These are phyloP conservation scores for Caenorhabditis sp. DNA, from an alignment of 2,888 invertebrate species.

Conservation along the genomic window DNA sequence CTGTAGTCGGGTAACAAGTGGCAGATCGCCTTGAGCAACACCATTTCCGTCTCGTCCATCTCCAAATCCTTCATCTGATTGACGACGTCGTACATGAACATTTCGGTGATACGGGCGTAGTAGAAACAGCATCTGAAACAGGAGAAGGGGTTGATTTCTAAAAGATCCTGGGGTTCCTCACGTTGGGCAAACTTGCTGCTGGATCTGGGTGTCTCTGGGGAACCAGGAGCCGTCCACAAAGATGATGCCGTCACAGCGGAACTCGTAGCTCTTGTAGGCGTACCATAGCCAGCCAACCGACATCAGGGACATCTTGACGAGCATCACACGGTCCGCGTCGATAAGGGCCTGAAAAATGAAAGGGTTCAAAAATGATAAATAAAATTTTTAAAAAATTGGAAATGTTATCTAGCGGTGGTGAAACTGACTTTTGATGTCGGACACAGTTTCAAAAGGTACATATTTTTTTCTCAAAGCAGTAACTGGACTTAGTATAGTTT, in stretches of 20 bases:
- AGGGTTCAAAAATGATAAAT: no score
- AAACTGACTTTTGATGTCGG: no score
- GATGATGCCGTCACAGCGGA: conserved; percentile 50
- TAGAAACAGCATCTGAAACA: conserved; percentile 56
- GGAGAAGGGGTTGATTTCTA: not conserved
- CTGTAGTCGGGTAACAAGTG: conserved; percentile 36
- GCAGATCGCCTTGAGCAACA: conserved; percentile 51
- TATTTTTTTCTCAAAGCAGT: no score
- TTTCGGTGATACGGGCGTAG: conserved; percentile 52
- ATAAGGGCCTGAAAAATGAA: conserved; percentile 29
- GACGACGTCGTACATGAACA: conserved; percentile 62
- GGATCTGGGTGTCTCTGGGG: conserved; percentile 41
- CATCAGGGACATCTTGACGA: conserved; percentile 55
- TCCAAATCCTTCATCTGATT: conserved; percentile 42
- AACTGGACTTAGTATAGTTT: no score
- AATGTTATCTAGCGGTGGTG: no score
- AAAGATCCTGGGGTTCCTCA: not conserved
- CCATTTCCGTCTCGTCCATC: conserved; percentile 59
- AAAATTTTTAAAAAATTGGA: no score
- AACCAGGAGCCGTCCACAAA: conserved; percentile 64
- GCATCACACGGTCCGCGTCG: conserved; percentile 9
- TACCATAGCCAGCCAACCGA: conserved; percentile 65
- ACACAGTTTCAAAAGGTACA: no score
- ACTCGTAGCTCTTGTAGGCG: conserved; percentile 55
- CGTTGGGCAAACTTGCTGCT: conserved; percentile 42